A percentile compares a stretch with the other conserved stretches of the same genome.
Conservation (phyloP, 2,797 vertebrate species). For the Atherinosoma microstoma region DNA sequence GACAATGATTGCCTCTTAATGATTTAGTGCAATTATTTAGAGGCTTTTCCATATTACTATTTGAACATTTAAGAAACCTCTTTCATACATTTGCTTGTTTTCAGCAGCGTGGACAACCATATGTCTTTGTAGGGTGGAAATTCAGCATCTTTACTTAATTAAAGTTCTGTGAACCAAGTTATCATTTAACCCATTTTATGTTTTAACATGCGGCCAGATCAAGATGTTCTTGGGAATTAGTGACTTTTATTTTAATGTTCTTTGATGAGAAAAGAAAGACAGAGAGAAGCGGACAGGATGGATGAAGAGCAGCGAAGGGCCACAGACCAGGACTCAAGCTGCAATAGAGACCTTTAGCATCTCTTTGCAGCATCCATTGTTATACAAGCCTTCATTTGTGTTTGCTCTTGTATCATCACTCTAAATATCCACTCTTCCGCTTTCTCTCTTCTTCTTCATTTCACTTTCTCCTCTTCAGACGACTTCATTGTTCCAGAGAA, state of each 20-base stretch:
- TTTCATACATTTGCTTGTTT: not conserved
- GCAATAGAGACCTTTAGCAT: not conserved
- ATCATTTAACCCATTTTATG: not conserved
- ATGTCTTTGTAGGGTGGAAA: too few species aligned
- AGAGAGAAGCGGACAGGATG: too few species aligned
- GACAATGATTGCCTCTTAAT: not conserved
- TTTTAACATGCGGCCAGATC: not conserved
- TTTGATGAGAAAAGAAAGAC: too few species aligned
- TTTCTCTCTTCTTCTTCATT: not conserved
- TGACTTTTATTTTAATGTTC: not conserved
- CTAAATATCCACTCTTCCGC: not conserved
- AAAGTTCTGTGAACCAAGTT: not conserved
- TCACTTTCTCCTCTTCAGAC: slow-evolving; percentile 62
- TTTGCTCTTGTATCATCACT: not conserved
- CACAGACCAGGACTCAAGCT: not conserved
- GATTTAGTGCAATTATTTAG: not conserved
- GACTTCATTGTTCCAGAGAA: slow-evolving; percentile 9
- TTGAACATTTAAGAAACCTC: too few species aligned
- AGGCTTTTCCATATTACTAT: too few species aligned
- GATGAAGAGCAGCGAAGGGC: not conserved
- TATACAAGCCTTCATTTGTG: too few species aligned
- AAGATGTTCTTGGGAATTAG: not conserved
- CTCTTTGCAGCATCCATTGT: too few species aligned
- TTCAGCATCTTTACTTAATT: too few species aligned
- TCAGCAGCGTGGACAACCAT: too few species aligned